These are phyloP conservation scores for Takifugu flavidus DNA, from an alignment of 2,113 vertebrate genomes.

Conservation along the genomic window DNA sequence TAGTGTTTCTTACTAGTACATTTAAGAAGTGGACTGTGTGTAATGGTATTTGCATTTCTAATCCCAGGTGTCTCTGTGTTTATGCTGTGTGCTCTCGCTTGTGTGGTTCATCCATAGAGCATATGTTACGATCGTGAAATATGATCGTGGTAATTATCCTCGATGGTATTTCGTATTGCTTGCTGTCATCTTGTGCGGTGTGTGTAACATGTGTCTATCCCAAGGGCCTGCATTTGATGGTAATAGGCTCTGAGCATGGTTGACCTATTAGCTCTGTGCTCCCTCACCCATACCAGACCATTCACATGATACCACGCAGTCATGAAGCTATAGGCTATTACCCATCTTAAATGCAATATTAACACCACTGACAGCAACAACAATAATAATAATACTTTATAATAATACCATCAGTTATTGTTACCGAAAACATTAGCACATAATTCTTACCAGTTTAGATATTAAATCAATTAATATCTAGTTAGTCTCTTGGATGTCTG, in stretches of 20 bases:
- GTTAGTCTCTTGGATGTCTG: neutral
- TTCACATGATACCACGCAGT: constrained; percentile 31
- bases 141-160: constrained; percentile 48
- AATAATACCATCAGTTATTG: neutral
- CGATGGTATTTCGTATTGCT: constrained; percentile 39
- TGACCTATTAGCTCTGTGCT: constrained; percentile 41
- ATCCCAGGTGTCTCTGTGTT: constrained; percentile 34
- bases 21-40: constrained; percentile 30
- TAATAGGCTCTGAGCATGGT: constrained; percentile 28
- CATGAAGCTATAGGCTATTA: constrained; percentile 18
- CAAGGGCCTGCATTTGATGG: constrained; percentile 24
- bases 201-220: constrained; percentile 34
- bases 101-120: constrained; percentile 22
- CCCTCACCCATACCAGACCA: constrained; percentile 6
- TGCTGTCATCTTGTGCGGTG: constrained; percentile 38
- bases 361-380: neutral
- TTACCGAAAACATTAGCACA: neutral
- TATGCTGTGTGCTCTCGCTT: constrained; percentile 9
- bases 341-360: constrained; percentile 13
- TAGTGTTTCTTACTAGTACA: constrained; percentile 13
- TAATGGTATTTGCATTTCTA: constrained; percentile 32
- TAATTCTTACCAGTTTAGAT: neutral
- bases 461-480: neutral
- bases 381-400: too few relatives aligned
- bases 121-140: constrained; percentile 51